A percentile compares a stretch with the other conserved stretches of the same genome.
Conservation (phyloP, 2,113 vertebrate species). For the Varanus salvator region DNA sequence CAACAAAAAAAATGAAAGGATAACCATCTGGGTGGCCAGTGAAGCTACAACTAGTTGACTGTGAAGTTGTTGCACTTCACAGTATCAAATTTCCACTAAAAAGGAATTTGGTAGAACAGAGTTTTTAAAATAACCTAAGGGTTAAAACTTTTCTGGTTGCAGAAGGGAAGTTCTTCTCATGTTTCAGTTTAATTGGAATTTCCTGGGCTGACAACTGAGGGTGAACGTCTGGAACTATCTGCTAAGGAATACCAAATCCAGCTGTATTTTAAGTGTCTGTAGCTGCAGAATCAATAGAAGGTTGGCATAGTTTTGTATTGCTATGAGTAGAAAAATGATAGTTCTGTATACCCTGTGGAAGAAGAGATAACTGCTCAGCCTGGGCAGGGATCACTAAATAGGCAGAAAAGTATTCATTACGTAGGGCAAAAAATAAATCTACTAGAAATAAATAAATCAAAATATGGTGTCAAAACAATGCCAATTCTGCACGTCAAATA, state of each 20-base stretch:
- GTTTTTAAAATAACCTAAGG: slow-evolving; percentile 27
- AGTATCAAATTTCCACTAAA: neutral
- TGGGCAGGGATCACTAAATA: neutral
- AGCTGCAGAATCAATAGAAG: neutral
- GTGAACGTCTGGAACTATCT: neutral
- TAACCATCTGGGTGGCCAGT: neutral
- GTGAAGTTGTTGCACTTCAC: neutral
- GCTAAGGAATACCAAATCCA: slow-evolving; percentile 22
- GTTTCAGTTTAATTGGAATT: neutral
- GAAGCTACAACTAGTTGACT: neutral
- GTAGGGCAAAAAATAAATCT: neutral
- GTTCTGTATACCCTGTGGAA: slow-evolving; percentile 1
- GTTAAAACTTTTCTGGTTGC: neutral
- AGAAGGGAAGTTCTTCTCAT: slow-evolving; percentile 20
- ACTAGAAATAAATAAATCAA: neutral
- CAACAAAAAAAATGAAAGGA: neutral
- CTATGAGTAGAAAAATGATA: neutral
- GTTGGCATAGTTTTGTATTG: slow-evolving; percentile 4
- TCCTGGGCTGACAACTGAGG: fast-evolving
- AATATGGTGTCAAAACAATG: neutral
- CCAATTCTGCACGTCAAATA: neutral
- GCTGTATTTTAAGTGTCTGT: slow-evolving; percentile 6
- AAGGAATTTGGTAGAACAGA: slow-evolving; percentile 4
- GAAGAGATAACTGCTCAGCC: slow-evolving; percentile 20
- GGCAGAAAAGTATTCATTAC: neutral